Evolutionary conservation across 1,140 invertebrate species (phyloP).

Genomic region (Arctopsyche grandis): DNA sequence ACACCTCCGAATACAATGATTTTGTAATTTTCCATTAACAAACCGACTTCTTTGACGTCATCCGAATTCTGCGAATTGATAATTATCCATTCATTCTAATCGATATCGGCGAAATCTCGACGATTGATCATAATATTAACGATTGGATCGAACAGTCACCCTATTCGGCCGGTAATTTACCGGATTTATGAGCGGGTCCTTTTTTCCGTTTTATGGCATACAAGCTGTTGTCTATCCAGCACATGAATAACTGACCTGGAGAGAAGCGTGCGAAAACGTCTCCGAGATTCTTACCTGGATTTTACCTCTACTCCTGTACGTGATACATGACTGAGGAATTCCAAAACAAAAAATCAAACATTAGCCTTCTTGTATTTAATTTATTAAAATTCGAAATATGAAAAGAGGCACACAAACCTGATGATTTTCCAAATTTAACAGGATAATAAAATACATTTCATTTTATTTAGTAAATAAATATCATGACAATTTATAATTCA

Average conservation of each 20-base stretch:
- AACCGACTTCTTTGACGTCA: not conserved
- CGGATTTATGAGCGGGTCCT: conserved; percentile 34
- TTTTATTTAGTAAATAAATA: no score
- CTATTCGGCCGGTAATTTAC: not conserved
- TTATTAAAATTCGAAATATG: no score
- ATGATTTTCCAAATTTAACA: no score
- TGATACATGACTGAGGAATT: conserved; percentile 5
- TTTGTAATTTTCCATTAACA: not conserved
- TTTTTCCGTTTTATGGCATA: not conserved
- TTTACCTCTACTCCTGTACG: conserved; percentile 13
- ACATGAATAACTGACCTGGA: conserved; percentile 8
- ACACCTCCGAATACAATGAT: no score
- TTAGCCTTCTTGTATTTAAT: no score
- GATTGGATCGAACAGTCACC: conserved; percentile 9
- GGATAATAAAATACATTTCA: no score
- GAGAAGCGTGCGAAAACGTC: conserved; percentile 26
- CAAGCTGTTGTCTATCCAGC: not conserved
- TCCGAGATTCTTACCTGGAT: not conserved
- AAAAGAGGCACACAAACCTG: no score
- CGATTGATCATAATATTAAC: no score
- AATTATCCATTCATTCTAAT: no score
- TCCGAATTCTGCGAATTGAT: not conserved
- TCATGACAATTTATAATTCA: no score
- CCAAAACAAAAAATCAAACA: no score
- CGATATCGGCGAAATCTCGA: no score